Base-by-base conservation (phyloP, 2,888 invertebrate species). In the Lydus trimaculatus region DNA sequence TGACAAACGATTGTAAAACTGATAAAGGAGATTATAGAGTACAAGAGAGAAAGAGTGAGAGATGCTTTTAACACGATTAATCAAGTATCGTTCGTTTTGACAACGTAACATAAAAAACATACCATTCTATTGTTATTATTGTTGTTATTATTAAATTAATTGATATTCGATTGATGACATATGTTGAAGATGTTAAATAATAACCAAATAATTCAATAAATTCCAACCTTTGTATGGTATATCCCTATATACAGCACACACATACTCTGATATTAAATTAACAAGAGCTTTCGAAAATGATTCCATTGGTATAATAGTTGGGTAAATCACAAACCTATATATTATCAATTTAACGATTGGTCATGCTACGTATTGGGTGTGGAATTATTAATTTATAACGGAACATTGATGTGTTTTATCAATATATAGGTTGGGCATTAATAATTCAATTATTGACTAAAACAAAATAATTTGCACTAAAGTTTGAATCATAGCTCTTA, bases 1-100 rank as follows among this genome's bases (percentile, higher is more conserved):
- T 56, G 56, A 56, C 25, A 56, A 56, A 56, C 56, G 56, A 56
- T 56, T 56, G 28, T 56, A n/a, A 28, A 56, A 56, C 56, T 56
- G 56, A 56, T 56, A 56, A 56, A 15, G 7, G 25, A 25, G 28
- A 56, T 28, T 56, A 56, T 56, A n/a, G 13, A 33, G 33, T 1
- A n/a, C n/a, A 11, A 7, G 33, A 33, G 7, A 33, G 33, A 33
- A 7, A 11, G 33, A 33, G 11, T 5, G 33, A 33, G 25, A 28
- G 25, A 56, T 56, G 28, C 56, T 56, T 56, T 56, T n/a, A 56
- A 28, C 7, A 28, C 28, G 25, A 56, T 56, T 56, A 56, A 56
- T 56, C 56, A 56, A 56, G 56, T 6, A 25, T 56, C 56, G 25
- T 56, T 23, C 11, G 25, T 56, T 28, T 28, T 56, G 43, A 43